These are phyloP conservation scores for Yponomeuta malinellus DNA, from an alignment of 2,888 invertebrate genomes.

Conservation along the genomic window DNA sequence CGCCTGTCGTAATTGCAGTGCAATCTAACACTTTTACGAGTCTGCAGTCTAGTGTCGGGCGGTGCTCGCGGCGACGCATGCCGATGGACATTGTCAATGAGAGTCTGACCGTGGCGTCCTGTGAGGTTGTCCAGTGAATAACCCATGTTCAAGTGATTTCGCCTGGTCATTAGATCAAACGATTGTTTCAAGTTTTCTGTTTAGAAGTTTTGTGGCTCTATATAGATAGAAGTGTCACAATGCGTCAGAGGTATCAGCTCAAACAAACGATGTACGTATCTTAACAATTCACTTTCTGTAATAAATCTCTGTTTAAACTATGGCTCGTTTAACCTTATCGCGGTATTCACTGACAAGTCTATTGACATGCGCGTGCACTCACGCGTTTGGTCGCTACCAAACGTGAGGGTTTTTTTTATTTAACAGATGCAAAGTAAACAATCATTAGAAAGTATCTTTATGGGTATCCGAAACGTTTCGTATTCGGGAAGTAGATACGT, in stretches of 20 bases:
- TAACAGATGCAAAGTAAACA: conserved; percentile 34
- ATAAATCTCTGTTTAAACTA: neutral
- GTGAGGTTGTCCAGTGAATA: conserved; percentile 48
- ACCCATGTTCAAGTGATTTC: conserved; percentile 53
- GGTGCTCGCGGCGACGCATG: conserved; percentile 26
- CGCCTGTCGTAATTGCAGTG: conserved; percentile 52
- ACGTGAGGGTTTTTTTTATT: conserved; percentile 32
- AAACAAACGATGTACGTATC: conserved; percentile 70
- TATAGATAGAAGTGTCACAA: conserved; percentile 23
- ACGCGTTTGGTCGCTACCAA: conserved; percentile 23
- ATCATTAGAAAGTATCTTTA: conserved; percentile 48
- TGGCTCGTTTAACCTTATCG: conserved; percentile 9
- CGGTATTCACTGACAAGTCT: conserved; percentile 31
- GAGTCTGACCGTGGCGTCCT: conserved; percentile 33
- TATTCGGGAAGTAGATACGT: conserved; percentile 30
- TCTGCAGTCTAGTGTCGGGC: conserved; percentile 28
- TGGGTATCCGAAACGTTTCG: conserved; percentile 23
- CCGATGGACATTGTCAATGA: conserved; percentile 30
- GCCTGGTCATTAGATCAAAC: conserved; percentile 26
- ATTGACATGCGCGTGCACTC: conserved; percentile 35
- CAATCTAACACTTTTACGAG: conserved; percentile 53
- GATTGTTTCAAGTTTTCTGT: conserved; percentile 29
- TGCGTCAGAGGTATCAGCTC: conserved; percentile 71
- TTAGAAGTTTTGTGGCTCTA: neutral
- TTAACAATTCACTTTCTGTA: neutral